These are phyloP conservation scores for Oreortyx pictus DNA, from an alignment of 2,797 vertebrate genomes.

Conservation along the genomic window DNA sequence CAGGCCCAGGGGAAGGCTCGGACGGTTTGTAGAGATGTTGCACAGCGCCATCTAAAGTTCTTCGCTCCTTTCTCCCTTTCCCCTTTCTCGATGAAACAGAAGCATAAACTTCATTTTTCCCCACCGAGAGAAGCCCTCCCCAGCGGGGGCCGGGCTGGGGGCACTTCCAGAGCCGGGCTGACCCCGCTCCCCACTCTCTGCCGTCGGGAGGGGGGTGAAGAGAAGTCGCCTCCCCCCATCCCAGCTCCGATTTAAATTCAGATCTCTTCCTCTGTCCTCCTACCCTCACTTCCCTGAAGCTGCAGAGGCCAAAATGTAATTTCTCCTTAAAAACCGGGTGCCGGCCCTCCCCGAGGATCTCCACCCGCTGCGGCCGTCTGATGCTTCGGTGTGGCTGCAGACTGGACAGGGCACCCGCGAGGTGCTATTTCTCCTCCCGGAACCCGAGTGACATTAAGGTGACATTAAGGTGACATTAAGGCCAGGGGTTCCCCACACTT, in stretches of 20 bases:
- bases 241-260: neutral
- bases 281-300: neutral
- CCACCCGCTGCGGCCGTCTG: neutral
- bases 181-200: neutral
- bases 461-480: neutral
- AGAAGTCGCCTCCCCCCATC: rapidly evolving
- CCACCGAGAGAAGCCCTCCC: constrained; percentile 36
- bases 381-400: neutral
- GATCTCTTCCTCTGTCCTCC: neutral
- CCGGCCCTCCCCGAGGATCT: neutral
- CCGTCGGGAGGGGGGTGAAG: neutral
- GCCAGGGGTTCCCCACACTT: rapidly evolving
- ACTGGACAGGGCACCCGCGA: neutral
- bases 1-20: neutral
- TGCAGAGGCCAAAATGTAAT: neutral
- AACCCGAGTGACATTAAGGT: neutral
- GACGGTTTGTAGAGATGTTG: constrained; percentile 64
- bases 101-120: constrained; percentile 40
- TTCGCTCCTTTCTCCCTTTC: neutral
- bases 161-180: neutral
- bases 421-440: neutral
- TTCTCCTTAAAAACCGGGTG: neutral
- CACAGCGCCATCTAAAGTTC: constrained; percentile 63
- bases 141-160: neutral
- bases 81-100: neutral